Base-by-base conservation (phyloP, 2,888 invertebrate species). In the Agonopterix arenella region DNA sequence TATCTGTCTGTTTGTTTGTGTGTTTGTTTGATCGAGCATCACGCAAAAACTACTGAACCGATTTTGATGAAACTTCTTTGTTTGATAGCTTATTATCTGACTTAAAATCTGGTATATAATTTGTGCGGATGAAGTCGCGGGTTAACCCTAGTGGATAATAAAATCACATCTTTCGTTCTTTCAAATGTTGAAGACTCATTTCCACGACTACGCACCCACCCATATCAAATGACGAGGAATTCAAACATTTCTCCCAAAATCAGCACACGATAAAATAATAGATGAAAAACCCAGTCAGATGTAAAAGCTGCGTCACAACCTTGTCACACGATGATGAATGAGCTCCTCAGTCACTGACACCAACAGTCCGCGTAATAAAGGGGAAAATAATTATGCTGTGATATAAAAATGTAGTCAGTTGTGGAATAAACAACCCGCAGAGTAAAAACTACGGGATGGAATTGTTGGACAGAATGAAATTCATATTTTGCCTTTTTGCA, bases 271-370 rank as follows among this genome's bases (percentile, higher is more conserved):
- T 28, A 28, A 40, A 11, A n/a, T n/a, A 40, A 40, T 40, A 40
- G 40, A 40, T 11, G 40, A 8, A 36, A 28, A 45, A 36, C 50
- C 40, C 50, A n/a, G 8, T 44, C 11, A 38, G 37, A 38, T 18
- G 47, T 37, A 36, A 45, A 51, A 45, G 51, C 51, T 36, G 11
- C 18, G 51, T 51, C 51, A 48, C 36, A 44, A 45, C 46, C 51
- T 44, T 46, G 49, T 52, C 49, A 52, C 44, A 11, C 11, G 13
- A 52, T 52, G 52, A 52, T 52, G 52, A 36, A 52, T 45, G 46
- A 36, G 11, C 16, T 36, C 11, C 48, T 52, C 46, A 43, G 48
- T 49, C 52, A 49, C 44, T 52, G 49, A 52, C 49, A 49, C 49
- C 46, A 44, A 10, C 51, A 51, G 49, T 18, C 40, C 37, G 42